Evolutionary conservation across 2,797 vertebrate species (phyloP).

Genomic region (Apodemus agrarius): DNA sequence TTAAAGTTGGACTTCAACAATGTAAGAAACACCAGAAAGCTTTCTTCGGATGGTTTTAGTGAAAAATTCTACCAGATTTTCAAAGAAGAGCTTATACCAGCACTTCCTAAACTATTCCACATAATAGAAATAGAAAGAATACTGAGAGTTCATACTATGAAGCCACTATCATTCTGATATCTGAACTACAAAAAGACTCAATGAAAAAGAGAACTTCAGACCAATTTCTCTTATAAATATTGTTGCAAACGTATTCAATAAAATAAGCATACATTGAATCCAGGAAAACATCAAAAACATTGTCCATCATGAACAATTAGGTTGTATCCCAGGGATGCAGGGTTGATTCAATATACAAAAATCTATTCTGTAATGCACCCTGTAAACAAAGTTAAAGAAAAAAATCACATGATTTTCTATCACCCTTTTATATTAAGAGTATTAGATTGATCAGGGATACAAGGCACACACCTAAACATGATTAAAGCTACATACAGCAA

Average conservation of each 20-base stretch:
- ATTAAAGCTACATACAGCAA: neutral
- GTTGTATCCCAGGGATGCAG: neutral
- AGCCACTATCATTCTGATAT: neutral
- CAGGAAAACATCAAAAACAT: neutral
- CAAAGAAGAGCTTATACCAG: neutral
- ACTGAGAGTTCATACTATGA: neutral
- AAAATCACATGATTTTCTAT: neutral
- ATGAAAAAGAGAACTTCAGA: neutral
- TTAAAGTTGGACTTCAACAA: too few relatives aligned
- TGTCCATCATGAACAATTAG: neutral
- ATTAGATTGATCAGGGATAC: too few relatives aligned
- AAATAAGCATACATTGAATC: neutral
- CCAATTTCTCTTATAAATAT: neutral
- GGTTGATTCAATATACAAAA: neutral
- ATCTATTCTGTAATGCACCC: neutral
- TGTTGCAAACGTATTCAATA: neutral
- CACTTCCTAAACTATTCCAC: neutral
- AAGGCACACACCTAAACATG: neutral
- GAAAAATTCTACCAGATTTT: neutral
- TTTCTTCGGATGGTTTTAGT: too few relatives aligned
- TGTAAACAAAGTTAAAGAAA: neutral
- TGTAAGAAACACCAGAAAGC: too few relatives aligned
- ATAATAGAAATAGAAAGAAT: neutral
- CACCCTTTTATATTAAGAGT: too few relatives aligned
- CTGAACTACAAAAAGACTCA: neutral